Base-by-base conservation (phyloP, 2,797 vertebrate genomes). In the Bradypus variegatus region DNA sequence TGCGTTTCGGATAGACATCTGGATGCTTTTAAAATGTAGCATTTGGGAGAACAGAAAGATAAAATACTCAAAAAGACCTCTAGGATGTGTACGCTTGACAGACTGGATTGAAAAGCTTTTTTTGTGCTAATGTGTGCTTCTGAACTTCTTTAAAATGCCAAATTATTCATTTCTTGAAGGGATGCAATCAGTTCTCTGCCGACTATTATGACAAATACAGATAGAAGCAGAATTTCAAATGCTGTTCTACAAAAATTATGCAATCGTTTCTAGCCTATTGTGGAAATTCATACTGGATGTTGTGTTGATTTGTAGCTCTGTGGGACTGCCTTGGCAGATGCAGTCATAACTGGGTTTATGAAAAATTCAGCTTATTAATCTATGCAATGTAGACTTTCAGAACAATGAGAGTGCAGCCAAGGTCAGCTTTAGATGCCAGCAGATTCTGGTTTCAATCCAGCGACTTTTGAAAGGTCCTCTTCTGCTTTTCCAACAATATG, bases 141-240 rank as follows among this genome's bases (percentile, higher is more conserved):
- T 1, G 72, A 84, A 76, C 60, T 69, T 86, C 79, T 86, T 77
- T 83, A 81, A 72, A 80, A 87, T 62, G 90, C 79, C 79, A 58
- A 62, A 67, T 67, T 78, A 55, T 79, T 89, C 75, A 50, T 77
- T 90, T 60, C 75, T 70, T 15, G 38, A 53, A 91, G 53, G 60
- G 19, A 4, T 70, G 83, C 38, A 84, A 91, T 93, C 80, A 23
- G 14, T 90, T 92, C 50, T 95, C 91, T 90, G 31, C 60, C 33
- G 62, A 82, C 36, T 58, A 25, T 84, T 92, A 77, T 73, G 78
- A 96, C 95, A 92, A 92, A 91, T 89, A 93, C 3, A 33, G 64
- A 84, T 48, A 82, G 70, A 62, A 70, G 91, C 60, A 80, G 81
- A 92, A 77, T 90, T 83, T 92, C 86, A 88, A 88, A 60, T 14